Evolutionary conservation across 1,140 invertebrate genomes (phyloP), one percentile per base, ranked within the genome.

Genomic region (Listronotus bonariensis): DNA sequence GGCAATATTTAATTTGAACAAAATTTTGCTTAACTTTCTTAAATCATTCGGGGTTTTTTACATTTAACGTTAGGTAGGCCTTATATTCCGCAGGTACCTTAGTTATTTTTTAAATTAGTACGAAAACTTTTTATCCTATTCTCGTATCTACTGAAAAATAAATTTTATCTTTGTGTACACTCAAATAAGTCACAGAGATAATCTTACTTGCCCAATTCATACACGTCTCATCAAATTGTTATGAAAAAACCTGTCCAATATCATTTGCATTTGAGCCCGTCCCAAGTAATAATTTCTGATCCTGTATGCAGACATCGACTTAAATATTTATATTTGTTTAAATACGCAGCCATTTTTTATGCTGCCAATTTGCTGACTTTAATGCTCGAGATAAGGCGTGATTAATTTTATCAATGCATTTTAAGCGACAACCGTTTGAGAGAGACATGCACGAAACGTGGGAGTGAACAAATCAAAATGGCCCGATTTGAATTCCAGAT

Each of bases 391-490:
- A 65, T 65, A 65, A 56, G 54, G 14, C 10, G 26, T 65, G 62
- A 65, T 65, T 65, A 65, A 65, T 65, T 48, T 41, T 42, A 51
- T 65, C 46, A 65, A 65, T 65, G 54, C 53, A 57, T 65, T 63
- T 53, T 53, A 53, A 53, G 41, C 53, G 49, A 53, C 49, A 52
- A 40, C 42, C 32, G 41, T 58, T 48, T 40, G 17, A 58, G 42
- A 48, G 7, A 9, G 14, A 49, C 61, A 49, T 48, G 61, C 43
- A 45, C 42, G 20, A 26, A 3, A 64, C 45, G 62, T 65, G 54
- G 62, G 62, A 40, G 62, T 57, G 54, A 42, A 65, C 62, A 65
- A 65, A 65, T 65, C 62, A 65, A 65, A 57, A 65, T 42, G 54
- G 36, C 38, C 54, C 38, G 52, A 63, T 63, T 52, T 59, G 56